phyloP scores from a whole-genome alignment of 2,113 vertebrate genomes.

The Edolisoma coerulescens region DNA sequence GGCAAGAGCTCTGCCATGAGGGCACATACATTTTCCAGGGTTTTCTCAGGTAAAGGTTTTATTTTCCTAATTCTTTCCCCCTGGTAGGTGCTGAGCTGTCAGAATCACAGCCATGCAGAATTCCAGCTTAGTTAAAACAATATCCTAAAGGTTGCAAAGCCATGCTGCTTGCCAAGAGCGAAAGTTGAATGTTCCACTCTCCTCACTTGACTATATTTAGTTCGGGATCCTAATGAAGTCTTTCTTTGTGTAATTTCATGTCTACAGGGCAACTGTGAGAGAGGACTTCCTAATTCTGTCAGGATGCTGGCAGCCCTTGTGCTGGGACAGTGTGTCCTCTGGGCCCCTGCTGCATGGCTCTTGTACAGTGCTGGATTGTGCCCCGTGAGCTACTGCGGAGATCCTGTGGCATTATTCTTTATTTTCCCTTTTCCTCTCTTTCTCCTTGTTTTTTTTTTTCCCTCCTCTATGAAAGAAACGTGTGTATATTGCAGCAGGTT shows the following conservation, averaged over 20 bases:
- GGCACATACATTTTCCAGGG: neutral
- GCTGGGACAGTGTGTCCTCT: neutral
- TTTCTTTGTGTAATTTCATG: conserved; percentile 62
- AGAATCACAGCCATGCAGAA: neutral
- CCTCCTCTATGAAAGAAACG: neutral
- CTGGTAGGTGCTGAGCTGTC: conserved; percentile 33
- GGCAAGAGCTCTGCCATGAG: neutral
- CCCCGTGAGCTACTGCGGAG: neutral
- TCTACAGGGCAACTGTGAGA: conserved; percentile 48
- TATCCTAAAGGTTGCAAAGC: conserved; percentile 56
- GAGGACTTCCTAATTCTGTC: conserved; percentile 65
- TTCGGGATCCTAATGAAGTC: conserved; percentile 52
- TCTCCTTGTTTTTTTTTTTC: neutral
- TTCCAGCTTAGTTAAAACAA: conserved; percentile 59
- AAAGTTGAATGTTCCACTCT: conserved; percentile 63
- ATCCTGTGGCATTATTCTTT: neutral
- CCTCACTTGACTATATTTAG: conserved; percentile 63
- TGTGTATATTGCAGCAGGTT: neutral
- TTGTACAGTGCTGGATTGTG: neutral
- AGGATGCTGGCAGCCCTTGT: conserved; percentile 42
- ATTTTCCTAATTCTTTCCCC: neutral
- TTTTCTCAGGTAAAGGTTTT: conserved; percentile 52
- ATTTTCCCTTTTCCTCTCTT: neutral
- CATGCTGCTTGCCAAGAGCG: conserved; percentile 24
- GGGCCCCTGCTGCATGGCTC: neutral